Base-by-base conservation (phyloP, 2,797 vertebrate species). In the Novumbra hubbsi region DNA sequence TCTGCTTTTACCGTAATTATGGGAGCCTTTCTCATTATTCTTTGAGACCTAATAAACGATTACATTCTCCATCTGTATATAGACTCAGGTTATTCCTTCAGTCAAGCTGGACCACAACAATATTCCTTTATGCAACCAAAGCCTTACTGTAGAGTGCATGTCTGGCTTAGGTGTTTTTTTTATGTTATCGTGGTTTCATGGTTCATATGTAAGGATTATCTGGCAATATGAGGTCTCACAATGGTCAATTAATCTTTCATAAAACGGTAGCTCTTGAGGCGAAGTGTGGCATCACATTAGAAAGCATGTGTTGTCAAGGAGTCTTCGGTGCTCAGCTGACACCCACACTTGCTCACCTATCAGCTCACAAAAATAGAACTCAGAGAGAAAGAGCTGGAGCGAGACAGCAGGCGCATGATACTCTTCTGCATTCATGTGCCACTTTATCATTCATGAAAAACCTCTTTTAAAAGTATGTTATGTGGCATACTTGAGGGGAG, bases 161-260 rank as follows among this genome's bases (percentile, higher is more conserved):
- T 60, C 24, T 55, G 17, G 50, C 78, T 38, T 27, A 49, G 60
- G 78, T 74, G 57, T 52, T 65, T 77, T n/a, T n/a, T n/a, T n/a
- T n/a, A n/a, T n/a, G n/a, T n/a, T n/a, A n/a, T n/a, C n/a, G n/a
- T n/a, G n/a, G n/a, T n/a, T n/a, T 63, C 55, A 60, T 88, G 87
- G 89, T 88, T 92, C n/a, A n/a, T 93, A 93, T 91, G 87, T 89
- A 90, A 92, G 92, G 89, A 91, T 93, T 93, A 93, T 93, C 93
- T 92, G 90, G 91, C 87, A 92, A 92, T 93, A 92, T 93, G 88
- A 76, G 28, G 87, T 84, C 88, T 88, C 86, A 91, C 87, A 87
- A 91, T 90, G 92, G 90, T 92, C 90, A 93, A 91, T 93, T 93
- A 93, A 93, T 93, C 89, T 91, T 88, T 90, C 89, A 92, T 91